These are phyloP conservation scores for Gavia stellata DNA, from an alignment of 2,113 vertebrate genomes.

Conservation along the genomic window DNA sequence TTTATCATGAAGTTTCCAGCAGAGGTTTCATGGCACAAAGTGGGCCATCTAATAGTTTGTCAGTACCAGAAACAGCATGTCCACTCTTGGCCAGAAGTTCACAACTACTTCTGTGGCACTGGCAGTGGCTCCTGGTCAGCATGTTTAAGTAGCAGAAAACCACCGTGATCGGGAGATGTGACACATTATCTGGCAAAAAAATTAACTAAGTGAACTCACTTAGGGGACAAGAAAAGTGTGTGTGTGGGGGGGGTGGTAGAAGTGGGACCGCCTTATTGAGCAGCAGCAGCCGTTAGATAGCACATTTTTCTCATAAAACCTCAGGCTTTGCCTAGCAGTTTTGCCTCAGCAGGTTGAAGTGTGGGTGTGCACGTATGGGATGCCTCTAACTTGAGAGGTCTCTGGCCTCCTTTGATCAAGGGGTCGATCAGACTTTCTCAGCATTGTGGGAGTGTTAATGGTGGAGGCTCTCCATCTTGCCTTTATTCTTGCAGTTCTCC, in stretches of 20 bases:
- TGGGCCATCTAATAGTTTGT: not conserved
- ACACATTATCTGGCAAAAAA: not conserved
- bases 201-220: not conserved
- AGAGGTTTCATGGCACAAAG: not conserved
- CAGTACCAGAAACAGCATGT: not conserved
- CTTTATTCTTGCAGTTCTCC: not conserved
- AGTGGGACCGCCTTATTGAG: not conserved
- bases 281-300: not conserved
- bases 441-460: too few species aligned
- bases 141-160: not conserved
- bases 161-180: accelerated
- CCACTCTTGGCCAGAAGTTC: not conserved
- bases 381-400: not conserved
- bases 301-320: not conserved
- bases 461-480: not conserved
- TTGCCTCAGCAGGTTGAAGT: not conserved
- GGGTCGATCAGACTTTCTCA: not conserved
- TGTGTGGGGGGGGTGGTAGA: not conserved
- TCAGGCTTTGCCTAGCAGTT: not conserved
- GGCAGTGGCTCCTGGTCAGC: not conserved
- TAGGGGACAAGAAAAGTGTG: not conserved
- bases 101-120: not conserved
- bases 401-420: not conserved
- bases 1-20: not conserved
- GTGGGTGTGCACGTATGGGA: too few species aligned